Base-by-base conservation (phyloP, 2,888 invertebrate species). In the Coremacera marginata region DNA sequence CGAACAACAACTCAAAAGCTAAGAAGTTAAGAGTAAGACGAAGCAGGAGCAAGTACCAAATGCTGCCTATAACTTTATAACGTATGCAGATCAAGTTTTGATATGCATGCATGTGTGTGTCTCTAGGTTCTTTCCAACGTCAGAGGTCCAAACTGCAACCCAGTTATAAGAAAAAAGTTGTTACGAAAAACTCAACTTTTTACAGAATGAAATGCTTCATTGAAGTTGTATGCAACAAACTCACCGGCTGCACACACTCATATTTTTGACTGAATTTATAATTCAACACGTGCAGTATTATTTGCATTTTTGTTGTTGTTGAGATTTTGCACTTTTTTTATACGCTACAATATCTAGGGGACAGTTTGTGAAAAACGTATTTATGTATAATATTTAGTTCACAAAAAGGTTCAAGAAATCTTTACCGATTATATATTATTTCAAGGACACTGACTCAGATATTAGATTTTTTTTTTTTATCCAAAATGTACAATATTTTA, bases 261-360 rank as follows among this genome's bases (percentile, higher is more conserved):
- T 25, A 67, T 44, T 16, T 67, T n/a, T 22, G 25, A 44, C 63
- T 67, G 68, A 9, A 68, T 52, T 68, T 68, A 51, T 51, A 49
- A 51, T 25, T 51, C 51, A 51, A 34, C 68, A 51, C 14, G 51
- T 68, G 68, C 68, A 68, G 51, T 5, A 25, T 51, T 68, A 49
- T 27, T 67, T 67, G 27, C 5, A 22, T 51, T 51, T 22, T 25
- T 68, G 16, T 14, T 22, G 51, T 68, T 22, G 22, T 4, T 68
- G 25, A 11, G 8, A 27, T 22, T 25, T 27, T 60, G 0, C 25
- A 60, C 44, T 44, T 44, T 44, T 37, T 44, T 1, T 3, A 14
- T 7, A 44, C 44, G 4, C 44, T 44, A 44, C 44, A 44, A 44
- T 44, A 44, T 11, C 0, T 3, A 44, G 44, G 44, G 3, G 14